These are phyloP conservation scores for Falco peregrinus DNA, from an alignment of 2,797 vertebrate species.

Conservation along the genomic window DNA sequence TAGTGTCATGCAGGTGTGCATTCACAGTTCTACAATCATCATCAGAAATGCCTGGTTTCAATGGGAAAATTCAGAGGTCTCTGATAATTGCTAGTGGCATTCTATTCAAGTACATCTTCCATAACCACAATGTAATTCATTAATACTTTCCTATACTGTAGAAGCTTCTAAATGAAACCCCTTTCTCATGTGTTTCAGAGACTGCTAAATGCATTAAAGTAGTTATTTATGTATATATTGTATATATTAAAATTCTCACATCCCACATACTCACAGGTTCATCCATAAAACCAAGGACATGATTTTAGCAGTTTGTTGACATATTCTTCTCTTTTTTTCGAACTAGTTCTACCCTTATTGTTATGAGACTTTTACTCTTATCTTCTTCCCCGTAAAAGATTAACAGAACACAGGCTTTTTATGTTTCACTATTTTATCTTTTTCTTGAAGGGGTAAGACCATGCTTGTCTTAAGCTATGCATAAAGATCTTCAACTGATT, in stretches of 20 bases:
- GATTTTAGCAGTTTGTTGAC: neutral
- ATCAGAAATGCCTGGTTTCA: neutral
- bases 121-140: neutral
- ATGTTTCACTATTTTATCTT: neutral
- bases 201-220: conserved; percentile 8
- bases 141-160: neutral
- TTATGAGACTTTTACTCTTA: neutral
- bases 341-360: neutral
- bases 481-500: neutral
- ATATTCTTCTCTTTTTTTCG: conserved; percentile 6
- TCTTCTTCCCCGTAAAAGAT: neutral
- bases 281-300: neutral
- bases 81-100: neutral
- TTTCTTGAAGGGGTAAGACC: neutral
- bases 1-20: neutral
- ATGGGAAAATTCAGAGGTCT: neutral
- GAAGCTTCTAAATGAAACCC: neutral
- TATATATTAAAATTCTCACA: conserved; percentile 23
- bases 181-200: neutral
- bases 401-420: neutral
- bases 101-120: neutral
- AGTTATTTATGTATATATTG: conserved; percentile 4
- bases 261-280: conserved; percentile 1
- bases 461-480: neutral
- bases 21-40: neutral